Conservation (phyloP, 2,113 vertebrate species). For the Amphilophus citrinellus region DNA sequence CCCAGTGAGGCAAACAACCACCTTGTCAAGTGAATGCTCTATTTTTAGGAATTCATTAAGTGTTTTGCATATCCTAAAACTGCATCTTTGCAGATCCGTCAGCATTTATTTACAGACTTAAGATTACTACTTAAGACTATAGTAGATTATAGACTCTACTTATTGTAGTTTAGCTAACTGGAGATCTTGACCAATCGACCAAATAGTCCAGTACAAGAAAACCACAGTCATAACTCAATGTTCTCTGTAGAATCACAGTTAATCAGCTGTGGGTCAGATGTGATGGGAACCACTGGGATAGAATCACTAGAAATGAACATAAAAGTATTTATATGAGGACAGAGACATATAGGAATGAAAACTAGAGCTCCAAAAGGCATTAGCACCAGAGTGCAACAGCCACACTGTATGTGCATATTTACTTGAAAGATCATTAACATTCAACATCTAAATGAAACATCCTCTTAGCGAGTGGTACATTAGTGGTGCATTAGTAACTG, state of each 20-base stretch:
- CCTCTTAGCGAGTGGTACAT: background rate
- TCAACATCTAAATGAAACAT: conserved; percentile 22
- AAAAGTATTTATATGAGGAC: conserved; percentile 5
- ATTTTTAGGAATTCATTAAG: background rate
- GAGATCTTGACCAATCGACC: background rate
- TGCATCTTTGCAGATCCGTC: background rate
- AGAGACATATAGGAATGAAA: conserved; percentile 3
- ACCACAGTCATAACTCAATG: background rate
- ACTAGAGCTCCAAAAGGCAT: conserved; percentile 4
- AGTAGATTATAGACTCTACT: background rate
- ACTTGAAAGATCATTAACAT: background rate
- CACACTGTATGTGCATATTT: background rate
- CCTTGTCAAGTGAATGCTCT: background rate
- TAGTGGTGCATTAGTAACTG: background rate
- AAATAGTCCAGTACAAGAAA: background rate
- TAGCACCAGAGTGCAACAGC: conserved; percentile 4
- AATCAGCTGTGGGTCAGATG: background rate
- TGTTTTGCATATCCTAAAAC: background rate
- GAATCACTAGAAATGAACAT: conserved; percentile 8
- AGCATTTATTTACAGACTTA: no score
- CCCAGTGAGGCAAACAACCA: background rate
- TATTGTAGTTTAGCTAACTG: background rate
- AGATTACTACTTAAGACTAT: no score
- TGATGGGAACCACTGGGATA: background rate
- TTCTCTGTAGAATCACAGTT: background rate